These are phyloP conservation scores for Lateolabrax maculatus DNA, from an alignment of 2,797 vertebrate species.

Conservation along the genomic window DNA sequence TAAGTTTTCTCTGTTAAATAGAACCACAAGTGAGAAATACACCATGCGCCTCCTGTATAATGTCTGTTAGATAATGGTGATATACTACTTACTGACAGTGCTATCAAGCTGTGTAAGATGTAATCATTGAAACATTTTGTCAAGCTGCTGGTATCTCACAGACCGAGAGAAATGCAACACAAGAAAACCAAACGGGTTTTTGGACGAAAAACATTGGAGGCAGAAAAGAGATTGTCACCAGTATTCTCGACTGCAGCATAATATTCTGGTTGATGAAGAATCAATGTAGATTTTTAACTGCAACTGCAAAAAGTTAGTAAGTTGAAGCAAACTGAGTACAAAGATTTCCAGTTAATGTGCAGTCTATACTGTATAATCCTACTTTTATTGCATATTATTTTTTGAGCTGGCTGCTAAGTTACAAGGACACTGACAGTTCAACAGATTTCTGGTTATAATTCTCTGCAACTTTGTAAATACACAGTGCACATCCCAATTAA, in stretches of 20 bases:
- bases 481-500: not conserved
- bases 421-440: not conserved
- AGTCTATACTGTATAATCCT: not conserved
- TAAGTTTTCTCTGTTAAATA: conserved; percentile 28
- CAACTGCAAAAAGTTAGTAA: not conserved
- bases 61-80: conserved; percentile 57
- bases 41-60: conserved; percentile 11
- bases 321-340: not conserved
- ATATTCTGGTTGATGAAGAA: conserved; percentile 19
- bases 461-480: not conserved
- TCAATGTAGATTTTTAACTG: conserved; percentile 29
- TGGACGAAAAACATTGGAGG: not conserved
- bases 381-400: too few relatives aligned
- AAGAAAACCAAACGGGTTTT: conserved; percentile 26
- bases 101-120: conserved; percentile 50
- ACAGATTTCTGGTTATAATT: not conserved
- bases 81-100: conserved; percentile 39
- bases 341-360: conserved; percentile 9
- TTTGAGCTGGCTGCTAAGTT: not conserved
- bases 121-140: conserved; percentile 51
- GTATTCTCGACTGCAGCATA: conserved; percentile 8
- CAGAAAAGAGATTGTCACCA: conserved; percentile 21
- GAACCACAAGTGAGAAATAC: conserved; percentile 30
- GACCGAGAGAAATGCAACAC: conserved; percentile 25
- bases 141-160: conserved; percentile 38